Base-by-base conservation (phyloP, 2,888 invertebrate genomes). In the Chloroclysta siterata region DNA sequence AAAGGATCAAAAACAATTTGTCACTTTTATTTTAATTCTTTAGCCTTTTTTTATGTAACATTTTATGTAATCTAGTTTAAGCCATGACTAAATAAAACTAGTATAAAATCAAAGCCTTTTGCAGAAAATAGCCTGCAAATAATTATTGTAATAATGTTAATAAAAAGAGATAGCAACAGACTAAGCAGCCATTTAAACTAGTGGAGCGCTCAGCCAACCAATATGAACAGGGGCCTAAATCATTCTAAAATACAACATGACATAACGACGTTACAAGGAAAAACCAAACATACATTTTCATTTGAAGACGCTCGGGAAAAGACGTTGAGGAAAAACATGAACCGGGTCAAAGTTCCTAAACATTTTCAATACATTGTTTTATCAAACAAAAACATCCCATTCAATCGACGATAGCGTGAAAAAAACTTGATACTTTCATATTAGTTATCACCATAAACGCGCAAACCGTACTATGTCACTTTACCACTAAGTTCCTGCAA, bases 381-480 rank as follows among this genome's bases (percentile, higher is more conserved):
- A 63, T 57, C 72, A 69, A 77, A 79, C 76, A 79, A 79, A 78
- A 81, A 80, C 78, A 82, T 76, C 72, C 72, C 69, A 74, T 77
- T 74, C 75, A 79, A 80, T 81, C 71, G 73, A 69, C 74, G 70
- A 73, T 62, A 65, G 63, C 62, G 56, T 47, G 60, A 66, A 68
- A 69, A 48, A 72, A 67, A 69, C 54, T 65, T 67, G 65, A 74
- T 75, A 75, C 73, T 76, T 80, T 81, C 82, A 78, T 84, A 85
- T 84, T 82, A 87, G 83, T 85, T 84, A 83, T 83, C 81, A 79
- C 80, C 82, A 81, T 83, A 82, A 86, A 78, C 66, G 74, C 74
- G 72, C 77, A 72, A 73, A 69, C 73, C 75, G 72, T 65, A 76
- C 79, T 73, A 72, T 74, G 71, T 69, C 73, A 72, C 72, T 68